Conservation (phyloP, 2,888 invertebrate genomes). For the Eupelmus urozonus region DNA sequence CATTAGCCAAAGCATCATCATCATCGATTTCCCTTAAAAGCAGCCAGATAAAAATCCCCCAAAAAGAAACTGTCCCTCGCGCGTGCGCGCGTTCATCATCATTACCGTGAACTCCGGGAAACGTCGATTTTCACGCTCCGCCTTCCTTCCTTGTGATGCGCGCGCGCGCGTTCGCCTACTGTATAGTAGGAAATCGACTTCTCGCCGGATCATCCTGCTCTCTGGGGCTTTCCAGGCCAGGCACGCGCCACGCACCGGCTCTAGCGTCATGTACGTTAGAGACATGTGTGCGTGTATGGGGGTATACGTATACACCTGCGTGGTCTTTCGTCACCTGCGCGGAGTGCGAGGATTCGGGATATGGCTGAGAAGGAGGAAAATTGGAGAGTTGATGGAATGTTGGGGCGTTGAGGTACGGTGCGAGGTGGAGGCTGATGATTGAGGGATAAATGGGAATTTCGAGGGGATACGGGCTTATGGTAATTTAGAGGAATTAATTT, state of each 20-base stretch:
- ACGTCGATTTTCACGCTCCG: constrained; percentile 43
- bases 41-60: no score
- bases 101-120: constrained; percentile 15
- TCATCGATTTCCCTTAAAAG: constrained; percentile 27
- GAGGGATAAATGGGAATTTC: no score
- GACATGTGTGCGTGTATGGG: not conserved
- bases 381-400: not conserved
- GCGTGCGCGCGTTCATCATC: not conserved
- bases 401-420: no score
- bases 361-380: not conserved
- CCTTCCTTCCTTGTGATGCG: not conserved
- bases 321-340: constrained; percentile 31
- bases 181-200: constrained; percentile 22
- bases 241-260: constrained; percentile 18
- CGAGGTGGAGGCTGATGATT: no score
- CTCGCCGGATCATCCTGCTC: constrained; percentile 8
- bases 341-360: not conserved
- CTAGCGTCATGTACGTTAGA: not conserved
- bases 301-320: constrained; percentile 13
- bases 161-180: no score
- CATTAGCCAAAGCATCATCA: not conserved
- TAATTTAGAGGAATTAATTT: no score
- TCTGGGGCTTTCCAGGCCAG: not conserved
- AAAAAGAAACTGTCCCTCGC: no score
- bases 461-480: no score